Conservation (phyloP, 2,797 vertebrate genomes). For the Moxostoma hubbsi region DNA sequence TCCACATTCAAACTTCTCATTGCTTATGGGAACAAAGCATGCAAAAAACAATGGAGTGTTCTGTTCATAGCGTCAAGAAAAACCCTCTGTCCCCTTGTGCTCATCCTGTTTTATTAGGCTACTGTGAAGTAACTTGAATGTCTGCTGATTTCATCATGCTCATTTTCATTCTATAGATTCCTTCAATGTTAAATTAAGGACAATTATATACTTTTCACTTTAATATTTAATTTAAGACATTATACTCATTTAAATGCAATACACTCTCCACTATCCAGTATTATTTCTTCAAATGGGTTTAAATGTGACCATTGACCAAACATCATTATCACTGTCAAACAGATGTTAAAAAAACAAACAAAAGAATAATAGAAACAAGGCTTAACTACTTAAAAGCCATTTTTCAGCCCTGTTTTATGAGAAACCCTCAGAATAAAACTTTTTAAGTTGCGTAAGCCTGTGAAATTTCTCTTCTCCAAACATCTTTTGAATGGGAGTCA, state of each 20-base stretch:
- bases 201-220: constrained; percentile 2
- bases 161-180: constrained; percentile 11
- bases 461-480: constrained; percentile 40
- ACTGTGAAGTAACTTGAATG: not conserved
- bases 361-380: not conserved
- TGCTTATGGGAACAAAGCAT: too few species aligned
- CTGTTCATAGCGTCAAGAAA: constrained; percentile 1
- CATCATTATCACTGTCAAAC: constrained; percentile 24
- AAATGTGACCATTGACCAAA: constrained; percentile 20
- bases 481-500: constrained; percentile 39
- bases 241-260: constrained; percentile 4
- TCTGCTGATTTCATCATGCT: constrained; percentile 37
- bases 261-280: not conserved
- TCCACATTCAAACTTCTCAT: too few species aligned
- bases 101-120: not conserved
- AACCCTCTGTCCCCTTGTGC: constrained; percentile 6
- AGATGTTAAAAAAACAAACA: constrained; percentile 22
- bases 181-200: not conserved
- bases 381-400: constrained; percentile 22
- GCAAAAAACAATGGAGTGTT: not conserved
- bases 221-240: too few species aligned
- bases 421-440: constrained; percentile 24
- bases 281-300: not conserved
- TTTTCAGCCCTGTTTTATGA: constrained; percentile 38
- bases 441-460: constrained; percentile 44